Evolutionary conservation across 2,888 invertebrate species (phyloP).

Genomic region (Diadromus collaris): DNA sequence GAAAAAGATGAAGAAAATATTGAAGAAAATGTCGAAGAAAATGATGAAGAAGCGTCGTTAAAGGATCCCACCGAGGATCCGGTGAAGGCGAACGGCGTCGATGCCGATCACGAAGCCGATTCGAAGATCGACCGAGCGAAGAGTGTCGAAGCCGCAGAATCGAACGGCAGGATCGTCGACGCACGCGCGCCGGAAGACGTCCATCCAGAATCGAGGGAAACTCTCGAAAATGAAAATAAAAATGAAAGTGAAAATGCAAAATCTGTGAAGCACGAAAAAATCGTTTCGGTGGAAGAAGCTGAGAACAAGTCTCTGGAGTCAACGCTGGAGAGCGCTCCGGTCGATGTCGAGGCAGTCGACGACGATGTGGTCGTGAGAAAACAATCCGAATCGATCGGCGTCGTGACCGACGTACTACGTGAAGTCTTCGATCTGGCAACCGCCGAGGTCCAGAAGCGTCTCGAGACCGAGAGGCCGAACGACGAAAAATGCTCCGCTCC

Average conservation of each 20-base stretch:
- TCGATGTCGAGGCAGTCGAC: neutral
- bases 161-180: neutral
- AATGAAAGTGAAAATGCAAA: constrained; percentile 9
- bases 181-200: constrained; percentile 7
- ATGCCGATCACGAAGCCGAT: constrained; percentile 48
- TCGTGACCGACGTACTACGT: constrained; percentile 53
- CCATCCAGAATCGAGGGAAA: neutral
- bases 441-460: constrained; percentile 62
- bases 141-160: neutral
- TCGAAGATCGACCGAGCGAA: constrained; percentile 24
- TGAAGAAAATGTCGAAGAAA: neutral
- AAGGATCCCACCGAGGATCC: constrained; percentile 36
- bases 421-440: constrained; percentile 69
- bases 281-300: neutral
- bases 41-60: constrained; percentile 16
- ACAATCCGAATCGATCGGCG: constrained; percentile 23
- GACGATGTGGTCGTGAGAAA: neutral
- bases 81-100: constrained; percentile 43
- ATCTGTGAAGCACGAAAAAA: neutral
- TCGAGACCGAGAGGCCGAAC: constrained; percentile 49
- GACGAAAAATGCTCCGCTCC: constrained; percentile 26
- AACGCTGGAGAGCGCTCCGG: neutral
- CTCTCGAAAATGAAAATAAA: neutral
- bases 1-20: constrained; percentile 10
- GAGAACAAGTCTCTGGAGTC: neutral